Evolutionary conservation across 1,140 invertebrate genomes (phyloP).

Genomic region (Armadillidium nasatum): DNA sequence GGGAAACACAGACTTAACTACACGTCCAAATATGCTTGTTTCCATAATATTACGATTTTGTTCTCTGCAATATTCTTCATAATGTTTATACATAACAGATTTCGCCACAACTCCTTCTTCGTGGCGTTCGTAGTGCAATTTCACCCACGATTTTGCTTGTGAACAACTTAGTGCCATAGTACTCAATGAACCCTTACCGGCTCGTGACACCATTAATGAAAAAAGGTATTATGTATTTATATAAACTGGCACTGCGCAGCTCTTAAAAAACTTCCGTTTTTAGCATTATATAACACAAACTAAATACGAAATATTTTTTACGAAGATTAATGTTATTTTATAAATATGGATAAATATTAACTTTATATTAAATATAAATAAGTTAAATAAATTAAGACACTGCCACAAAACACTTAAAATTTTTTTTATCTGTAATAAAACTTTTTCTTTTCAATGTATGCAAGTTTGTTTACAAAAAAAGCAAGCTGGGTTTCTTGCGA

Average conservation of each 20-base stretch:
- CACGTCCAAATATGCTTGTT: slow-evolving; percentile 42
- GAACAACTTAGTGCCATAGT: slow-evolving; percentile 42
- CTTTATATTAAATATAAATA: too few relatives aligned
- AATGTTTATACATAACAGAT: slow-evolving; percentile 44
- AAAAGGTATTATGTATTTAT: neutral
- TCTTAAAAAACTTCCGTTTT: neutral
- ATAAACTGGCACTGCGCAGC: neutral
- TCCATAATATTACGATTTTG: slow-evolving; percentile 41
- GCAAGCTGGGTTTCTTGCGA: neutral
- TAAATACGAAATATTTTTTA: neutral
- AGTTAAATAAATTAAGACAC: too few relatives aligned
- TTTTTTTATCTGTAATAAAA: too few relatives aligned
- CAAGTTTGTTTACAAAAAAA: neutral
- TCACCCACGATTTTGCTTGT: slow-evolving; percentile 42
- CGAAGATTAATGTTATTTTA: too few relatives aligned
- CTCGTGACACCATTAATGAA: slow-evolving; percentile 40
- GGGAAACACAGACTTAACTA: slow-evolving; percentile 42
- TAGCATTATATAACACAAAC: neutral
- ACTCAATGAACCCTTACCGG: slow-evolving; percentile 28
- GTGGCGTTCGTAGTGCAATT: slow-evolving; percentile 39
- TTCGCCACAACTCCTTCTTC: slow-evolving; percentile 43
- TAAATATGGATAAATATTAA: too few relatives aligned
- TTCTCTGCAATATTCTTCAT: slow-evolving; percentile 42
- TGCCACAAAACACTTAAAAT: neutral
- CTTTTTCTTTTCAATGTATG: too few relatives aligned